Evolutionary conservation across 2,888 invertebrate species (phyloP).

Genomic region (Timandra comae): DNA sequence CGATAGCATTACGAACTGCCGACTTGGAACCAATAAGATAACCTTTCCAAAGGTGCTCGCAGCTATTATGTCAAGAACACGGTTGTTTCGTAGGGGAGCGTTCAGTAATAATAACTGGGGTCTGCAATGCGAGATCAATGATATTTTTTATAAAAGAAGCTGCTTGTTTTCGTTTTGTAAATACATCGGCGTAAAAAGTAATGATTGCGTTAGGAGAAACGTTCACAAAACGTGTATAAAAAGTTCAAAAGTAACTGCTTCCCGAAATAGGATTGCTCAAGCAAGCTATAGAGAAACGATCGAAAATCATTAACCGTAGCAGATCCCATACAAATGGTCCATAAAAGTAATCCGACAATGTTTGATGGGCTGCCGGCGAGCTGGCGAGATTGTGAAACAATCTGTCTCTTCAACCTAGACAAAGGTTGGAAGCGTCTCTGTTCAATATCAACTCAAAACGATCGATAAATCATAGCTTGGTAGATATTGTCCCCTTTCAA

Average conservation of each 20-base stretch:
- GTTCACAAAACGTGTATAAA: too few relatives aligned
- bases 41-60: constrained; percentile 35
- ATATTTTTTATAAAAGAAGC: constrained; percentile 18
- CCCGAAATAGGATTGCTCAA: constrained; percentile 49
- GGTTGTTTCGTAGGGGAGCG: constrained; percentile 42
- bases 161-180: too few relatives aligned
- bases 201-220: too few relatives aligned
- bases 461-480: constrained; percentile 16
- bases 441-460: constrained; percentile 14
- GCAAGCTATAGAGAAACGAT: constrained; percentile 41
- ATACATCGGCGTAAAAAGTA: too few relatives aligned
- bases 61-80: constrained; percentile 39
- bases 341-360: constrained; percentile 68
- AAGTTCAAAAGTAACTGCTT: constrained; percentile 41
- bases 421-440: constrained; percentile 24
- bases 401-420: constrained; percentile 28
- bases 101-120: constrained; percentile 40
- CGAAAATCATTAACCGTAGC: constrained; percentile 64
- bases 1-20: constrained; percentile 21
- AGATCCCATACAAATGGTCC: constrained; percentile 66
- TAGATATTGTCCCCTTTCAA: constrained; percentile 7
- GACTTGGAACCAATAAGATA: constrained; percentile 29
- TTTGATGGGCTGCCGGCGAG: constrained; percentile 47
- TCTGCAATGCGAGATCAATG: constrained; percentile 19
- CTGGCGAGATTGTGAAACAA: constrained; percentile 44